Conservation (phyloP, 1,140 invertebrate genomes). For the Cotesia typhae region DNA sequence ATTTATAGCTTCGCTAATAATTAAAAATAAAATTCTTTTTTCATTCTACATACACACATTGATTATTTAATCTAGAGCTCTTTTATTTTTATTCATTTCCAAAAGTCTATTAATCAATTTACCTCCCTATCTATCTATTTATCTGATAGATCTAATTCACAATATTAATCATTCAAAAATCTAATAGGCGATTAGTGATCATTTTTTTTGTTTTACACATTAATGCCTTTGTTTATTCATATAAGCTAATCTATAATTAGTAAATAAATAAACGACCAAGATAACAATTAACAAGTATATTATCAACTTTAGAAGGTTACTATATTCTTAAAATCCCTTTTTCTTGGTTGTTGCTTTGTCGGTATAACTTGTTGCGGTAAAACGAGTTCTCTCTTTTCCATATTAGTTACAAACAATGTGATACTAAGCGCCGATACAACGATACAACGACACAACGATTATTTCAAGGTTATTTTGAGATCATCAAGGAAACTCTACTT, state of each 20-base stretch:
- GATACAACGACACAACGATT: background rate
- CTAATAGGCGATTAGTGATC: too few relatives aligned
- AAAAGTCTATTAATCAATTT: too few relatives aligned
- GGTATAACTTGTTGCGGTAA: conserved; percentile 37
- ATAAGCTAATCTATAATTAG: background rate
- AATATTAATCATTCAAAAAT: too few relatives aligned
- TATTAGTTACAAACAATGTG: conserved; percentile 50
- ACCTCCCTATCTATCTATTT: too few relatives aligned
- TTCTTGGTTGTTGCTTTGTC: conserved; percentile 26
- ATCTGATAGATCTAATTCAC: too few relatives aligned
- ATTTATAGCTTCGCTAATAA: too few relatives aligned
- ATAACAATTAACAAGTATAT: background rate
- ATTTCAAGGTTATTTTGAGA: conserved; percentile 29
- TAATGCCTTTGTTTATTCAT: background rate
- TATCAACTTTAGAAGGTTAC: conserved; percentile 32
- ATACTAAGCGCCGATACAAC: conserved; percentile 40
- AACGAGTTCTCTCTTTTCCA: conserved; percentile 51
- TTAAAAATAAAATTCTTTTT: too few relatives aligned
- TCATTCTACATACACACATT: too few relatives aligned
- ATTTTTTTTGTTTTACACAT: too few relatives aligned
- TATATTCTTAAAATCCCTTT: conserved; percentile 30
- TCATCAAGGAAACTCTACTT: conserved; percentile 14
- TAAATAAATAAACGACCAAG: conserved; percentile 16
- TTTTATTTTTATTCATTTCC: too few relatives aligned
- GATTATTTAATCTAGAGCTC: too few relatives aligned